A percentile compares a stretch with the other conserved stretches of the same genome.
phyloP scores from a whole-genome alignment of 2,888 invertebrate genomes.

The Prosopocoilus inquinatus region DNA sequence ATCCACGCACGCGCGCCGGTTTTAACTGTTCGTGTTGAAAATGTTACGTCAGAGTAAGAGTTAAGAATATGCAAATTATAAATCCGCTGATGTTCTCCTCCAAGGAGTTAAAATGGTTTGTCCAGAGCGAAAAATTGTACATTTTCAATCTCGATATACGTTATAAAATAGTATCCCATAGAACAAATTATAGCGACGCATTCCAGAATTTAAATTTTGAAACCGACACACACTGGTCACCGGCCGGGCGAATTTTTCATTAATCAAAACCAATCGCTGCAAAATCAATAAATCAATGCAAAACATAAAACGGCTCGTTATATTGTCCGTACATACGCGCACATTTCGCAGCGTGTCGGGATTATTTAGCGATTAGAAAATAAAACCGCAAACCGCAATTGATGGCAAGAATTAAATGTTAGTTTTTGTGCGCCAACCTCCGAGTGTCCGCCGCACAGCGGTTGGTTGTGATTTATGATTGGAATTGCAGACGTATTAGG shows the following conservation, averaged over 20 bases:
- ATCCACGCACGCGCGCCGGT: too few relatives aligned
- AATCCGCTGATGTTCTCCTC: too few relatives aligned
- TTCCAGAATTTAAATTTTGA: conserved; percentile 4
- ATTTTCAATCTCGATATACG: too few relatives aligned
- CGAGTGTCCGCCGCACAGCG: background rate
- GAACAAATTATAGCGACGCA: background rate
- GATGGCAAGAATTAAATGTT: conserved; percentile 3
- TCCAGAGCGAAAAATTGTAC: too few relatives aligned
- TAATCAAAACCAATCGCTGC: conserved; percentile 33
- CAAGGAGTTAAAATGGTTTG: too few relatives aligned
- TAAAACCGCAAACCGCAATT: conserved; percentile 3
- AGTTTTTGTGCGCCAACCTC: background rate
- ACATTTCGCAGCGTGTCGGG: background rate
- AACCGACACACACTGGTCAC: conserved; percentile 11
- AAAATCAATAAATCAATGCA: conserved; percentile 34
- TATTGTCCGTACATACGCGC: background rate
- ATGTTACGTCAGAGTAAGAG: too few relatives aligned
- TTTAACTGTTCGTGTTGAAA: too few relatives aligned
- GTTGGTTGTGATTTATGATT: background rate
- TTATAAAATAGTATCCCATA: too few relatives aligned
- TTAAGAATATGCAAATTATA: too few relatives aligned
- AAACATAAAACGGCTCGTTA: conserved; percentile 33
- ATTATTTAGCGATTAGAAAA: conserved; percentile 2
- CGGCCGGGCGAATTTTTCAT: conserved; percentile 26
- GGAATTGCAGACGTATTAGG: too few relatives aligned